phyloP scores from a whole-genome alignment of 2,888 invertebrate species.

The Diarsia dahlii region DNA sequence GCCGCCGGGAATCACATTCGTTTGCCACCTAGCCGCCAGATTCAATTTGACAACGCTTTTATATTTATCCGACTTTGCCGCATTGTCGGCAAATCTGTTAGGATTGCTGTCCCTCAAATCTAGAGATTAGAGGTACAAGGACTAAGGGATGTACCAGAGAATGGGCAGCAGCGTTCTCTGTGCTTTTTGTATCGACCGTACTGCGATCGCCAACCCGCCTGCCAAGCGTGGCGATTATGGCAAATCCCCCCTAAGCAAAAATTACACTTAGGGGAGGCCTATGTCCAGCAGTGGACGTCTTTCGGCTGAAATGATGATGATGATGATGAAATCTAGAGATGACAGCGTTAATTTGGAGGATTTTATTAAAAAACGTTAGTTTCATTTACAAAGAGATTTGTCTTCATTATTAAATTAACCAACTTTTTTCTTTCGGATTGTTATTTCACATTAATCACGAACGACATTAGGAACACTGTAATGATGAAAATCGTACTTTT shows the following conservation, averaged over 20 bases:
- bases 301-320: too few species aligned
- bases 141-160: too few species aligned
- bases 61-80: constrained; percentile 45
- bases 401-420: not conserved
- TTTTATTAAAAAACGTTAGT: not conserved
- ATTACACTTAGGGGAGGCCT: too few species aligned
- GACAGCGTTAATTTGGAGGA: not conserved
- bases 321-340: constrained; percentile 9
- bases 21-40: constrained; percentile 56
- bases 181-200: too few species aligned
- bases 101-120: constrained; percentile 19
- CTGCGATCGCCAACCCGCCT: too few species aligned
- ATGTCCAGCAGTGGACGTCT: too few species aligned
- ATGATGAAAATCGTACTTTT: not conserved
- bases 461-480: not conserved
- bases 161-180: too few species aligned
- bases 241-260: too few species aligned
- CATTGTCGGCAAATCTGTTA: constrained; percentile 45
- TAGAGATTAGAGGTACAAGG: too few species aligned
- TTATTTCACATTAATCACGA: not conserved
- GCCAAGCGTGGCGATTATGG: too few species aligned
- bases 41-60: constrained; percentile 64
- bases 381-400: not conserved
- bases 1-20: constrained; percentile 58
- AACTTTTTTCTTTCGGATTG: not conserved